Conservation (phyloP, 2,888 invertebrate genomes). For the Drosophila multiciliata region DNA sequence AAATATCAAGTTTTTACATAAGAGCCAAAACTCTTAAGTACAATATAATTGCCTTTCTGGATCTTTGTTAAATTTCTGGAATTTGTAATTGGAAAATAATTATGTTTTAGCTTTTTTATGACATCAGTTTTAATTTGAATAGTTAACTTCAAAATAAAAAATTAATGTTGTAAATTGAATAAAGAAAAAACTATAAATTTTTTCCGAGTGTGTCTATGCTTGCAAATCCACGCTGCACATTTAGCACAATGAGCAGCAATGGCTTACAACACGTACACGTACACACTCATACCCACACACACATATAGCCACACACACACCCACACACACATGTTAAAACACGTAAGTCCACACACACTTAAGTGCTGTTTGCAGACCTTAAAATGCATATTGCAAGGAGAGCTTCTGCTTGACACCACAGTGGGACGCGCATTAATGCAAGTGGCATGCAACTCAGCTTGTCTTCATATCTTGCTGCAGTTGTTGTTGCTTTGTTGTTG, state of each 20-base stretch:
- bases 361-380: conserved; percentile 23
- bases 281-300: not conserved
- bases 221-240: conserved; percentile 37
- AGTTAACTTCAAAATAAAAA: not conserved
- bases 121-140: not conserved
- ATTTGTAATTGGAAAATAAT: not conserved
- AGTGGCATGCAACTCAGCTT: conserved; percentile 37
- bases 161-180: not conserved
- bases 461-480: conserved; percentile 7
- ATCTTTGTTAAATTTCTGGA: not conserved
- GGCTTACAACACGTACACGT: conserved; percentile 45
- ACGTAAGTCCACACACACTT: conserved; percentile 17
- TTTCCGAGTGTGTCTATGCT: conserved; percentile 8
- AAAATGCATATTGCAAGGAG: conserved; percentile 18
- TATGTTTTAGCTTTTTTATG: not conserved
- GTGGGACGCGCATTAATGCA: conserved; percentile 15
- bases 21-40: not conserved
- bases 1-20: not conserved
- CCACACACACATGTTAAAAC: not conserved
- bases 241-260: conserved; percentile 69
- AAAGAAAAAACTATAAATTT: not conserved
- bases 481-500: conserved; percentile 3
- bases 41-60: not conserved
- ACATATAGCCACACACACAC: not conserved
- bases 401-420: conserved; percentile 19